Evolutionary conservation across 2,797 vertebrate species (phyloP).

Genomic region (Helarctos malayanus): DNA sequence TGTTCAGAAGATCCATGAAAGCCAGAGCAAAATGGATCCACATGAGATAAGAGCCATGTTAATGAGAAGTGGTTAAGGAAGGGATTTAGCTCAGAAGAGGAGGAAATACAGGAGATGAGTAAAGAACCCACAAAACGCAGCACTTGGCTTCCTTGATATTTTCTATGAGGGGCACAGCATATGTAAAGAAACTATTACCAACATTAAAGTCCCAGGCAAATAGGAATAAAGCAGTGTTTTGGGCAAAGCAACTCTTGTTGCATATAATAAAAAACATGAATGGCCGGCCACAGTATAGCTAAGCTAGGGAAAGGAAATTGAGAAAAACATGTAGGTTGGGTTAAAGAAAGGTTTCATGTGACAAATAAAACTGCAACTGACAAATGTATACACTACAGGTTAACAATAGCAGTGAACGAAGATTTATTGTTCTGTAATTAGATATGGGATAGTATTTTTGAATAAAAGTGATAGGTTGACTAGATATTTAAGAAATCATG

Average conservation of each 20-base stretch:
- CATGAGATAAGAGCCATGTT: not conserved
- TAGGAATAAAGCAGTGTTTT: not conserved
- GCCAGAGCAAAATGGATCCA: not conserved
- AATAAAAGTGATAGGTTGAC: not conserved
- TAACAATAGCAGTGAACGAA: not conserved
- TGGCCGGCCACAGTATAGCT: not conserved
- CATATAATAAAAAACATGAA: not conserved
- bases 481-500: constrained; percentile 25
- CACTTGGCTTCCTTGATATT: not conserved
- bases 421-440: not conserved
- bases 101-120: not conserved
- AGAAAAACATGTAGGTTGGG: not conserved
- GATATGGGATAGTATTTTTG: not conserved
- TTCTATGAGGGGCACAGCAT: not conserved
- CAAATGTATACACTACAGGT: not conserved
- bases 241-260: not conserved
- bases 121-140: not conserved
- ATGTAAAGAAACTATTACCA: not conserved
- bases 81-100: not conserved
- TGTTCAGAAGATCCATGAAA: constrained; percentile 28
- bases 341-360: not conserved
- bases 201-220: not conserved
- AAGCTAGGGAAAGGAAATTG: not conserved
- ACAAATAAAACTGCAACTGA: not conserved
- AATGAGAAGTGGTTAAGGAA: not conserved